A percentile compares a stretch with the other conserved stretches of the same genome.
Evolutionary conservation across 2,113 vertebrate species (phyloP).

Genomic region (Nematolebias whitei): DNA sequence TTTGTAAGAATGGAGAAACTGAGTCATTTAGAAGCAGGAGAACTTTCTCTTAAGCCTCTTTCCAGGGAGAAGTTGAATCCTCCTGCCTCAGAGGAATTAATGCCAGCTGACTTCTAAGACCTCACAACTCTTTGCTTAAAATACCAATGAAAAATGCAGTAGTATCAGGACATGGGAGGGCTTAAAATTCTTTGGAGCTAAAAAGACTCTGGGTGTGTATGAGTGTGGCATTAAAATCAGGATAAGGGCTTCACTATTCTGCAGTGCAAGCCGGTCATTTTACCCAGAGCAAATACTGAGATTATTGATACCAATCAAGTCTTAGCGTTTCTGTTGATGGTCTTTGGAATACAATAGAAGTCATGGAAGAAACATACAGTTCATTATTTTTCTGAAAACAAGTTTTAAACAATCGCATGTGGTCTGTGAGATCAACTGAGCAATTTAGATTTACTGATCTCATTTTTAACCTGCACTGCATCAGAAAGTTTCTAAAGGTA

Average conservation of each 20-base stretch:
- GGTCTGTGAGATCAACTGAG: conserved; percentile 18
- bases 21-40: conserved; percentile 53
- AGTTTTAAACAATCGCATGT: background rate
- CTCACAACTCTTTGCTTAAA: conserved; percentile 74
- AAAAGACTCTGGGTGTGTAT: conserved; percentile 28
- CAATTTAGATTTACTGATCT: conserved; percentile 21
- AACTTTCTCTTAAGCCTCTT: conserved; percentile 71
- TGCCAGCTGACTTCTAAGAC: conserved; percentile 79
- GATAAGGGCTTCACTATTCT: conserved; percentile 56
- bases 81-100: conserved; percentile 72
- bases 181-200: conserved; percentile 75
- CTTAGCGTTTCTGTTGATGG: conserved; percentile 20
- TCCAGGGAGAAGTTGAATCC: conserved; percentile 66
- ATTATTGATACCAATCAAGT: conserved; percentile 40
- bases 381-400: background rate
- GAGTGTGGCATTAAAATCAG: conserved; percentile 38
- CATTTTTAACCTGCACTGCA: conserved; percentile 4
- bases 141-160: conserved; percentile 74
- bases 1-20: conserved; percentile 31
- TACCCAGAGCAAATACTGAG: conserved; percentile 25
- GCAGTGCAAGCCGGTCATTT: conserved; percentile 45
- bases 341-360: background rate
- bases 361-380: background rate
- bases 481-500: conserved; percentile 24
- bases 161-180: conserved; percentile 60